Evolutionary conservation across 2,113 vertebrate species (phyloP), one percentile per base, ranked within the genome.

Genomic region (Phalacrocorax aristotelis): DNA sequence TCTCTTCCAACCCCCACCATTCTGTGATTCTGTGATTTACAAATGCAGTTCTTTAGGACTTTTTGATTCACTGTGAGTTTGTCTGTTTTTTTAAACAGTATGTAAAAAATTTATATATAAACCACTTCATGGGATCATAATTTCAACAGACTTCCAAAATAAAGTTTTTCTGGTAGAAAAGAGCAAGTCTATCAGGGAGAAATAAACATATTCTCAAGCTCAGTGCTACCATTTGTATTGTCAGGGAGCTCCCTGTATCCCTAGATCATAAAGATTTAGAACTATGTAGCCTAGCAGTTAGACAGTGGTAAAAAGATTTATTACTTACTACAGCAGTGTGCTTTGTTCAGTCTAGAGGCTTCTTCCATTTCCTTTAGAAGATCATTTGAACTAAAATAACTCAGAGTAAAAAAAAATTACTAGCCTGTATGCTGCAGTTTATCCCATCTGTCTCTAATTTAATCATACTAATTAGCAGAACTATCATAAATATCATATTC

Each of bases 401-500:
- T 78, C 55, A 16, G 30, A 88, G 52, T 26, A 6, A 87, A 94
- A 93, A 93, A 87, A 83, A 64, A 72, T 32, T 30, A 49, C 78
- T 82, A 70, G 77, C 27, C 58, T 83, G 42, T 32, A 54, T 48
- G 60, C 82, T 95, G 87, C 74, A 91, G 65, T 75, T 93, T 85
- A 91, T 70, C 22, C 70, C 78, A 92, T 82, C 74, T 91, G 83
- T 82, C 70, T 93, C 75, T 95, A 88, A 94, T 94, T 93, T 74
- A 80, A 95, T 93, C 78, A 85, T 40, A 60, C 69, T 95, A 95
- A 95, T 92, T 95, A 97, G 69, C 65, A 58, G 81, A 84, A 91
- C 83, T 65, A 88, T 89, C 68, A 87, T 89, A 96, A 96, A 92
- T 95, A 91, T 60, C 52, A 62, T 78, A 86, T 85, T 95, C 84